phyloP scores from a whole-genome alignment of 2,888 invertebrate genomes.

The Lasius fuliginosus region DNA sequence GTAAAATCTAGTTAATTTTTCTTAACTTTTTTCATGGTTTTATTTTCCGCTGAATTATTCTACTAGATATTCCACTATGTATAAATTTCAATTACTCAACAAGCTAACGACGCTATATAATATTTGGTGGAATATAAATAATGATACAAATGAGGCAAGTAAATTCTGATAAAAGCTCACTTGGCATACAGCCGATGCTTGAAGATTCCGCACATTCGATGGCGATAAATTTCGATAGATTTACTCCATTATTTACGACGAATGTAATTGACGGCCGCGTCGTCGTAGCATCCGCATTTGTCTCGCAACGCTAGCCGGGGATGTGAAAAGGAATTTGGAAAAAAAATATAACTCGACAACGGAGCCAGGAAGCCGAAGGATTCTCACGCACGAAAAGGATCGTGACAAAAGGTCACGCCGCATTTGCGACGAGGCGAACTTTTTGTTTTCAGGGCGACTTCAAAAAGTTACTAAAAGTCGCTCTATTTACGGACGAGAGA shows the following conservation, averaged over 20 bases:
- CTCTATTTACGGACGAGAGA: constrained; percentile 6
- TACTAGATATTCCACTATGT: not conserved
- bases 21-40: not conserved
- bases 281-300: constrained; percentile 24
- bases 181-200: not conserved
- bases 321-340: constrained; percentile 4
- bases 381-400: constrained; percentile 34
- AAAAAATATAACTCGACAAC: constrained; percentile 35
- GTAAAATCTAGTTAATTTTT: not conserved
- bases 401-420: constrained; percentile 33
- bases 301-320: constrained; percentile 8
- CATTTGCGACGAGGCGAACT: constrained; percentile 31
- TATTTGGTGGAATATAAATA: not conserved
- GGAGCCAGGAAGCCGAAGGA: constrained; percentile 26
- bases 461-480: constrained; percentile 26
- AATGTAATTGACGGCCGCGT: constrained; percentile 28
- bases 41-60: not conserved
- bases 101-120: not conserved
- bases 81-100: constrained; percentile 3
- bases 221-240: constrained; percentile 33
- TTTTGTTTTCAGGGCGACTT: not conserved
- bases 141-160: not conserved
- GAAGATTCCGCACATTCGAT: not conserved
- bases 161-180: not conserved
- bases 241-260: constrained; percentile 39